These are phyloP conservation scores for Clarias macrocephalus DNA, from an alignment of 2,113 vertebrate genomes.

Conservation along the genomic window DNA sequence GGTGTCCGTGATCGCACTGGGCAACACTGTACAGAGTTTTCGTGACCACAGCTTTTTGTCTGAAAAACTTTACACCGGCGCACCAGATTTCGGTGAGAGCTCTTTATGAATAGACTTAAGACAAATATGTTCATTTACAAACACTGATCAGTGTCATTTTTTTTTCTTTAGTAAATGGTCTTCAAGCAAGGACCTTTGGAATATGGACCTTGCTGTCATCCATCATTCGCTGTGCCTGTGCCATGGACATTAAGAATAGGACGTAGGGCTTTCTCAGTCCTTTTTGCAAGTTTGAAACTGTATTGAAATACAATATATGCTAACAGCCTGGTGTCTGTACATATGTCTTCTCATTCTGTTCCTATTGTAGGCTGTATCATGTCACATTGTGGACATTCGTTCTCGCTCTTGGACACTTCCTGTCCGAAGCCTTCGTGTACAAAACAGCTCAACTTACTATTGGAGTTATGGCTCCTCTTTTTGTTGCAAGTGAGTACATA, in stretches of 20 bases:
- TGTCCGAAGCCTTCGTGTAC: constrained; percentile 88
- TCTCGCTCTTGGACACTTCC: constrained; percentile 89
- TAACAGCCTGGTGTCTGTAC: background rate
- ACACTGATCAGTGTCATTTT: background rate
- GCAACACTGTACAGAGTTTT: constrained; percentile 93
- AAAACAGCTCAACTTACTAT: constrained; percentile 88
- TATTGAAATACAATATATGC: background rate
- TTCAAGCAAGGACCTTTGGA: constrained; percentile 94
- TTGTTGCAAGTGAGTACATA: constrained; percentile 80
- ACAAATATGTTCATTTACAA: background rate
- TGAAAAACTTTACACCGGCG: constrained; percentile 91
- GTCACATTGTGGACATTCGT: constrained; percentile 93
- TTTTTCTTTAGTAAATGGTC: constrained; percentile 84
- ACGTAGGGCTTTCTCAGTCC: constrained; percentile 74
- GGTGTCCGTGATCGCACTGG: constrained; percentile 88
- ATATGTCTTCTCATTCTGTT: background rate
- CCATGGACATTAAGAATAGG: constrained; percentile 91
- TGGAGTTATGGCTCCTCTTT: constrained; percentile 90
- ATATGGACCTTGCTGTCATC: constrained; percentile 95
- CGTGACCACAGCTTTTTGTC: constrained; percentile 91
- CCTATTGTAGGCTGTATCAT: constrained; percentile 84
- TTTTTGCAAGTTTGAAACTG: background rate
- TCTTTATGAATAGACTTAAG: background rate
- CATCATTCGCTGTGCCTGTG: constrained; percentile 90
- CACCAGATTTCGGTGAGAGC: constrained; percentile 83